A percentile compares a stretch with the other conserved stretches of the same genome.
These are phyloP conservation scores for Trichomalopsis sarcophagae DNA, from an alignment of 1,140 invertebrate genomes.

Conservation along the genomic window DNA sequence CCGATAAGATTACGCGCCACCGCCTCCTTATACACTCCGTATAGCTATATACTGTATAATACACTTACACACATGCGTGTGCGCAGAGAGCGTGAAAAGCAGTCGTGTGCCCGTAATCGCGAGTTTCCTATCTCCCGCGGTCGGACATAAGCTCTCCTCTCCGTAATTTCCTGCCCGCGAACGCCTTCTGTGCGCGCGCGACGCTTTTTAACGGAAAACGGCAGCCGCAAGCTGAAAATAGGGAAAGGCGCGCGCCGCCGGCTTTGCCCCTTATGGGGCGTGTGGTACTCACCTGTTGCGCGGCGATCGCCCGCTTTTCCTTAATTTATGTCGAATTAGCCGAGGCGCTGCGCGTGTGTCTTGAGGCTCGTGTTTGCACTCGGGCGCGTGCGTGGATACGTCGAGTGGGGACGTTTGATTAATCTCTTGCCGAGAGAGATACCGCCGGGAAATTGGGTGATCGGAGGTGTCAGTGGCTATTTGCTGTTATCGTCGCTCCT, in stretches of 20 bases:
- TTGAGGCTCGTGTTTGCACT: not conserved
- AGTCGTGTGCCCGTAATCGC: slow-evolving; percentile 43
- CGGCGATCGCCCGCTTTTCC: not conserved
- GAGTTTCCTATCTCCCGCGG: slow-evolving; percentile 19
- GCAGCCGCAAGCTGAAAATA: not conserved
- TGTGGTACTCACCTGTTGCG: slow-evolving; percentile 39
- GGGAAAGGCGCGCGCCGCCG: not conserved
- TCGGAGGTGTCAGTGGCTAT: too few relatives aligned
- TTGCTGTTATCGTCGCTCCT: too few relatives aligned
- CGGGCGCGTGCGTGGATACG: not conserved
- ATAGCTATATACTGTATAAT: not conserved
- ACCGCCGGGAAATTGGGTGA: too few relatives aligned
- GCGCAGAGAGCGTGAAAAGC: slow-evolving; percentile 18
- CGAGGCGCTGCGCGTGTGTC: not conserved
- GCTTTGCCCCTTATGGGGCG: not conserved
- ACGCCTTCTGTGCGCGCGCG: not conserved
- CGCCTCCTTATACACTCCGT: not conserved
- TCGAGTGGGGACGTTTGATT: not conserved
- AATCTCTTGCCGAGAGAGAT: not conserved
- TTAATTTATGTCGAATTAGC: slow-evolving; percentile 28
- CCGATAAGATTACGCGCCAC: slow-evolving; percentile 35
- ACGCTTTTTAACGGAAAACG: slow-evolving; percentile 37
- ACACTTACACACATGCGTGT: not conserved
- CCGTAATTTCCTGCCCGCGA: slow-evolving; percentile 23
- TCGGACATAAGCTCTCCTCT: not conserved